A percentile compares a stretch with the other conserved stretches of the same genome.
phyloP scores from a whole-genome alignment of 2,113 vertebrate species.

The Alligator mississippiensis region DNA sequence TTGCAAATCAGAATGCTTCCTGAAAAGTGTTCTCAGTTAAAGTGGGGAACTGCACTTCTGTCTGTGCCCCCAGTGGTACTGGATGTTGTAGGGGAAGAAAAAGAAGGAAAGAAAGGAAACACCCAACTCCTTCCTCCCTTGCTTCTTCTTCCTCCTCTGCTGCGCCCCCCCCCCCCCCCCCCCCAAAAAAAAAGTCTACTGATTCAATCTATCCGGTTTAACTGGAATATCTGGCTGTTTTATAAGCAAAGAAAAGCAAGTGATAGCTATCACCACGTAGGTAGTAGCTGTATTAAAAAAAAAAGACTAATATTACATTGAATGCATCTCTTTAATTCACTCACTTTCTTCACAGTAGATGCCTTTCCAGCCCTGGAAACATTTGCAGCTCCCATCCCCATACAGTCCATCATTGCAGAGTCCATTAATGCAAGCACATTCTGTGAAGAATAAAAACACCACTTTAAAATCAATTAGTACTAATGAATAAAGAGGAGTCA shows the following conservation, averaged over 20 bases:
- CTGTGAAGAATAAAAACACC: constrained; percentile 69
- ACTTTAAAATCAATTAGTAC: background rate
- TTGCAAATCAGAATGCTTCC: too few species aligned
- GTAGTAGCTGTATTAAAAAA: background rate
- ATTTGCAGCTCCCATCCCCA: constrained; percentile 89
- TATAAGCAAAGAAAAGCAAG: background rate
- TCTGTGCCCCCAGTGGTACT: too few species aligned
- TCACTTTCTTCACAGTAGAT: constrained; percentile 84
- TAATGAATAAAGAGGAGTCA: background rate
- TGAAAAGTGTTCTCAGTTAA: too few species aligned
- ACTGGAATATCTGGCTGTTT: background rate
- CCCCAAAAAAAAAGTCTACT: background rate
- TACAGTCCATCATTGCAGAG: constrained; percentile 89
- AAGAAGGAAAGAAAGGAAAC: too few species aligned
- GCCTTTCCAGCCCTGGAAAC: constrained; percentile 91
- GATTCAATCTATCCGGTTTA: background rate
- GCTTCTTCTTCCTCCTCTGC: too few species aligned
- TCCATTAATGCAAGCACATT: constrained; percentile 87
- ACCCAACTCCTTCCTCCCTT: too few species aligned
- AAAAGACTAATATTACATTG: background rate
- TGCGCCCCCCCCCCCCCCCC: too few species aligned
- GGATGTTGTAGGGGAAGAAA: too few species aligned
- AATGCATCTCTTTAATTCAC: background rate
- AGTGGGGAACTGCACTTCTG: too few species aligned
- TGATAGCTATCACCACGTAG: background rate